Conservation (phyloP, 2,797 vertebrate species). For the Chrosomus eos region DNA sequence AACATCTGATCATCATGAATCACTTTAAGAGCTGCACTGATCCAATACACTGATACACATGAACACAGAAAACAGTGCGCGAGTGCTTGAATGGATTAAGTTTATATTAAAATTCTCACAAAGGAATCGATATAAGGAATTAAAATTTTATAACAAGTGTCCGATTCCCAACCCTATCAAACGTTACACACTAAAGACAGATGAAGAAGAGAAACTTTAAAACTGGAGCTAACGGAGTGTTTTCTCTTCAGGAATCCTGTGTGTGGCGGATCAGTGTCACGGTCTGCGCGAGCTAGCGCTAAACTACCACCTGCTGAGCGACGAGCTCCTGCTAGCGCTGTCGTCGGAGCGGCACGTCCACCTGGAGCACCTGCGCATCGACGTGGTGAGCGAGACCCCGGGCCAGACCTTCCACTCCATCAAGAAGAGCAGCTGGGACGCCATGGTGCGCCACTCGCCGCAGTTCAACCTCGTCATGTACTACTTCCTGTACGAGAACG, state of each 20-base stretch:
- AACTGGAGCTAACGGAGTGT: background rate
- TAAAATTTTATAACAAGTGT: too few relatives aligned
- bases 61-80: too few relatives aligned
- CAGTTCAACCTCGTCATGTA: slow-evolving; percentile 90
- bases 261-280: slow-evolving; percentile 87
- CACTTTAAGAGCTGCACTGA: too few relatives aligned
- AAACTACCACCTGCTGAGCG: slow-evolving; percentile 86
- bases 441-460: slow-evolving; percentile 87
- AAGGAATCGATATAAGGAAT: too few relatives aligned
- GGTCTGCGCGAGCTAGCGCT: slow-evolving; percentile 84
- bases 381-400: slow-evolving; percentile 87
- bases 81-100: too few relatives aligned
- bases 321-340: slow-evolving; percentile 84
- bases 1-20: too few relatives aligned
- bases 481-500: slow-evolving; percentile 87
- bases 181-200: background rate
- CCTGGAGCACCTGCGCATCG: slow-evolving; percentile 87
- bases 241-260: slow-evolving; percentile 79
- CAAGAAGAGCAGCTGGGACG: slow-evolving; percentile 89
- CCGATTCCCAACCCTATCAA: too few relatives aligned
- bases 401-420: slow-evolving; percentile 86
- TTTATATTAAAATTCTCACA: too few relatives aligned
- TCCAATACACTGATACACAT: too few relatives aligned
- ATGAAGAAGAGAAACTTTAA: background rate
- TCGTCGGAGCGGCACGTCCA: slow-evolving; percentile 86